Evolutionary conservation across 2,888 invertebrate genomes (phyloP).

Genomic region (Cactoblastis cactorum): DNA sequence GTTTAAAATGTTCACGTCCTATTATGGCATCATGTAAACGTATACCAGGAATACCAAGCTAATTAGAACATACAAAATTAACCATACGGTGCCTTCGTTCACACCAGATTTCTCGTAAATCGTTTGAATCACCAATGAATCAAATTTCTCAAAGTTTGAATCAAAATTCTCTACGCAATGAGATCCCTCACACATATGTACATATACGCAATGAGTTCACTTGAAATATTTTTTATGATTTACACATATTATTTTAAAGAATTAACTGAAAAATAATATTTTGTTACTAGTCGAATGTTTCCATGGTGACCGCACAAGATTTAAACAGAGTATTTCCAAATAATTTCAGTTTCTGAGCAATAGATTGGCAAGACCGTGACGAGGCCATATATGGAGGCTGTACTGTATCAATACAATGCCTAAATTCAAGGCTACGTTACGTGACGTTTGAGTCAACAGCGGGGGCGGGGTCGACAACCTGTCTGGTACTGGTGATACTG

Average conservation of each 20-base stretch:
- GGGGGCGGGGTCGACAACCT: slow-evolving; percentile 30
- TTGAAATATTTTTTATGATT: no score
- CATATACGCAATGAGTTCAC: no score
- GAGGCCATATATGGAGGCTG: slow-evolving; percentile 5
- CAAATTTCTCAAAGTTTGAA: no score
- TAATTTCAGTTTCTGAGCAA: background rate
- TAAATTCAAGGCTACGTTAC: slow-evolving; percentile 16
- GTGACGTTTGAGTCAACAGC: slow-evolving; percentile 23
- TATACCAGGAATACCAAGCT: background rate
- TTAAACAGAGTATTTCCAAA: background rate
- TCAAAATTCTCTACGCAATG: no score
- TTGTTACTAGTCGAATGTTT: no score
- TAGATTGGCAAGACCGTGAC: background rate
- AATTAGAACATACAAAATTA: background rate
- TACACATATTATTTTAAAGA: no score
- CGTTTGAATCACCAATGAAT: background rate
- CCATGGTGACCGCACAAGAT: no score
- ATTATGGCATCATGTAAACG: background rate
- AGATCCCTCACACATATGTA: no score
- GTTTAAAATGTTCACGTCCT: no score
- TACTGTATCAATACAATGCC: background rate
- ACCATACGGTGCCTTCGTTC: background rate
- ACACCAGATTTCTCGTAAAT: background rate
- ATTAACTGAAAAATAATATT: no score
- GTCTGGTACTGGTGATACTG: background rate